Conservation (phyloP, 1,140 invertebrate species). For the Solenopsis fugax region DNA sequence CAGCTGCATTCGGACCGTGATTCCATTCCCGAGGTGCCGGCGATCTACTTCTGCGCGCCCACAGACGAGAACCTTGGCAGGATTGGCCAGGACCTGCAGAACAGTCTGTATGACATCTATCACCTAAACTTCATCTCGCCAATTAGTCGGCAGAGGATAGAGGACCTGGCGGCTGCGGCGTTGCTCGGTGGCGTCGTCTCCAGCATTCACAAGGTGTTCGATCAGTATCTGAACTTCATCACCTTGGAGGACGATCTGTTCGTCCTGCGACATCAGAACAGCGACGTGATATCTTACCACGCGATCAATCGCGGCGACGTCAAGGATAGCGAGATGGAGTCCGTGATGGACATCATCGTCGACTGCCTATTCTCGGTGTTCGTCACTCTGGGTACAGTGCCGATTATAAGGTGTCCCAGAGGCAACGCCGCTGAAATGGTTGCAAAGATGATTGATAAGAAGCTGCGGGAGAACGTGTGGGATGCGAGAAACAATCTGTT, state of each 20-base stretch:
- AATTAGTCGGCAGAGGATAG: slow-evolving; percentile 96
- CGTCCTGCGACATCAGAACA: slow-evolving; percentile 96
- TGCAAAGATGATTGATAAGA: slow-evolving; percentile 98
- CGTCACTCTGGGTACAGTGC: slow-evolving; percentile 97
- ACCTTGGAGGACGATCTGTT: slow-evolving; percentile 99
- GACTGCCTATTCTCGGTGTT: slow-evolving; percentile 99
- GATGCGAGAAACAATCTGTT: slow-evolving; percentile 99
- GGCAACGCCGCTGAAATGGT: slow-evolving; percentile 99
- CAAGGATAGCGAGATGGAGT: slow-evolving; percentile 98
- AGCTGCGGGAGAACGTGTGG: slow-evolving; percentile 98
- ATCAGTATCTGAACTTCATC: slow-evolving; percentile 99
- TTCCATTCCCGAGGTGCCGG: slow-evolving; percentile 98
- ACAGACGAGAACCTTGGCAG: slow-evolving; percentile 98
- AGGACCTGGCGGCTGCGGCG: slow-evolving; percentile 97
- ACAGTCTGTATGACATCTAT: slow-evolving; percentile 97
- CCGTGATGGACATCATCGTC: slow-evolving; percentile 97
- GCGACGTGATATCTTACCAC: slow-evolving; percentile 97
- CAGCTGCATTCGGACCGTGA: slow-evolving; percentile 97
- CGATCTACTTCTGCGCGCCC: slow-evolving; percentile 99
- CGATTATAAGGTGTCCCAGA: slow-evolving; percentile 97
- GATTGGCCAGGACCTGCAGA: slow-evolving; percentile 97
- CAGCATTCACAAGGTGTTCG: slow-evolving; percentile 97
- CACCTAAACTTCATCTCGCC: slow-evolving; percentile 99
- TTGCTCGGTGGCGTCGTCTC: slow-evolving; percentile 95
- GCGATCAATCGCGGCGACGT: slow-evolving; percentile 98